Percentiles rank a stretch among this genome's conserved stretches.
Evolutionary conservation across 2,797 vertebrate species (phyloP).

Genomic region (Arctocebus calabarensis): DNA sequence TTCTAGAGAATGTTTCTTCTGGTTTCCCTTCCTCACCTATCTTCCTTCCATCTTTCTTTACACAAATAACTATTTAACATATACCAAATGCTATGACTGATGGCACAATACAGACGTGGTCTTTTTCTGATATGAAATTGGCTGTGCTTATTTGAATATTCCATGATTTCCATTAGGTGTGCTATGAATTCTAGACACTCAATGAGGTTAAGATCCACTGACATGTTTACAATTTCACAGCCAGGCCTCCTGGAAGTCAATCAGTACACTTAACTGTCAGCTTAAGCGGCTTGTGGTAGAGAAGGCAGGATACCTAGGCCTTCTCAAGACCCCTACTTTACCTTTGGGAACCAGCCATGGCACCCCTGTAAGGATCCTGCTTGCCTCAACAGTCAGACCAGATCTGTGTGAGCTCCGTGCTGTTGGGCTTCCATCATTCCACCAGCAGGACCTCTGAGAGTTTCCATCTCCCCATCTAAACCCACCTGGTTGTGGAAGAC

Average conservation of each 20-base stretch:
- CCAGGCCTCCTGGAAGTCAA: not conserved
- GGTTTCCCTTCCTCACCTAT: not conserved
- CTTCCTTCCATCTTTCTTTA: not conserved
- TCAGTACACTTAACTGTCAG: not conserved
- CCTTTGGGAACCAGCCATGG: not conserved
- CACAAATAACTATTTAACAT: not conserved
- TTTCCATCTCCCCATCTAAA: not conserved
- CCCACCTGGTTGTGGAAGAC: not conserved
- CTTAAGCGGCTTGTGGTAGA: not conserved
- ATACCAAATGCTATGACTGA: not conserved
- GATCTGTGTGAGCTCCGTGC: not conserved
- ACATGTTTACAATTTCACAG: not conserved
- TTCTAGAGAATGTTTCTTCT: constrained; percentile 4
- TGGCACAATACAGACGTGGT: not conserved
- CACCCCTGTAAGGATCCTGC: too few species aligned
- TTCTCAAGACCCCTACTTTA: not conserved
- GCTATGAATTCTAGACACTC: not conserved
- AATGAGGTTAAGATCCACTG: not conserved
- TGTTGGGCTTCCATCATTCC: accelerated
- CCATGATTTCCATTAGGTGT: not conserved
- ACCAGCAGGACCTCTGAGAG: not conserved
- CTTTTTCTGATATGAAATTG: not conserved
- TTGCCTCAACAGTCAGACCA: not conserved
- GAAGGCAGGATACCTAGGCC: not conserved
- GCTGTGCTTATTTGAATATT: not conserved